These are phyloP conservation scores for Rhegmatorhina hoffmannsi DNA, from an alignment of 2,113 vertebrate genomes.

Conservation along the genomic window DNA sequence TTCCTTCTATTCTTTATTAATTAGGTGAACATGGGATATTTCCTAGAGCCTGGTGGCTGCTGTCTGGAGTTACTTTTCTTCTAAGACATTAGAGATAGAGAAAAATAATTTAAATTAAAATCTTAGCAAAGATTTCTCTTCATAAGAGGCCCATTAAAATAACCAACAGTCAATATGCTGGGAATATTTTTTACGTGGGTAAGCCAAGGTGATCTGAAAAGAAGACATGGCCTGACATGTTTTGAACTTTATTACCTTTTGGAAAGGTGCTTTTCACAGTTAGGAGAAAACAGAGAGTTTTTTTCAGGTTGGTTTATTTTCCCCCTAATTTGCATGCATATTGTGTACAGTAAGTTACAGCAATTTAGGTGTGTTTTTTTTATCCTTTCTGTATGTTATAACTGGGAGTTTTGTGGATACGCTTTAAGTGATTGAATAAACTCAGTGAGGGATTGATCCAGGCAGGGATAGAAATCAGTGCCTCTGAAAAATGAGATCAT, in stretches of 20 bases:
- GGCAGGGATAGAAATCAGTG: neutral
- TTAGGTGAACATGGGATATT: neutral
- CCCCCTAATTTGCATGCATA: neutral
- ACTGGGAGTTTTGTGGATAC: neutral
- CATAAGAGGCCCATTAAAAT: neutral
- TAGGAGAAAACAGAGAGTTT: neutral
- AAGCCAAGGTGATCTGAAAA: neutral
- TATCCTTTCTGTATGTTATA: neutral
- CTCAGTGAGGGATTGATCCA: neutral
- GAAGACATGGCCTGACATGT: neutral
- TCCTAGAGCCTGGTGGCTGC: neutral
- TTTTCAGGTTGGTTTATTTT: accelerated
- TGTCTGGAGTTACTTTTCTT: neutral
- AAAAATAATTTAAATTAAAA: neutral
- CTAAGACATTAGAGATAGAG: neutral
- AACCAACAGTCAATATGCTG: neutral
- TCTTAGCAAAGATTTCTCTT: neutral
- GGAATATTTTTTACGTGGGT: neutral
- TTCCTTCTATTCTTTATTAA: slow-evolving; percentile 4
- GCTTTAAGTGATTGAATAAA: neutral
- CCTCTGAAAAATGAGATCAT: neutral
- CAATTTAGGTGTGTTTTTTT: neutral
- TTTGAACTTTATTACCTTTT: neutral
- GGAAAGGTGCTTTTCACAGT: neutral
- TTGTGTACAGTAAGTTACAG: neutral